A percentile compares a stretch with the other conserved stretches of the same genome.
Conservation (phyloP, 2,113 vertebrate genomes). For the Tetrax tetrax region DNA sequence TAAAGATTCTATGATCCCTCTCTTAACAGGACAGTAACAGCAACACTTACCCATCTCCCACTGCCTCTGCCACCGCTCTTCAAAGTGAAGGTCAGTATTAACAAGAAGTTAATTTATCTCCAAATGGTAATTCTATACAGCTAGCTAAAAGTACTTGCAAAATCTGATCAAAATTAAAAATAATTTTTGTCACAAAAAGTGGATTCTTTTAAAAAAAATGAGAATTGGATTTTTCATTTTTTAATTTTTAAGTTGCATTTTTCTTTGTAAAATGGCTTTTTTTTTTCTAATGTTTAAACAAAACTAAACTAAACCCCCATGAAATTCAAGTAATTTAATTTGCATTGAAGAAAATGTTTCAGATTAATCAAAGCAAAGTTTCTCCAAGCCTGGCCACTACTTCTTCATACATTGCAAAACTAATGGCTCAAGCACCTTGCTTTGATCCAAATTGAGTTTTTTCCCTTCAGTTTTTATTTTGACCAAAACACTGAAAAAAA, state of each 20-base stretch:
- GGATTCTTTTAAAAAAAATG: background rate
- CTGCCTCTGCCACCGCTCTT: background rate
- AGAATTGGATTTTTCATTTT: background rate
- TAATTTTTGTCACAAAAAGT: background rate
- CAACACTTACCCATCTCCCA: background rate
- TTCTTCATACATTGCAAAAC: background rate
- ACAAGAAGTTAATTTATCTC: background rate
- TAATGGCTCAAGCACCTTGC: background rate
- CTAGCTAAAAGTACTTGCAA: background rate
- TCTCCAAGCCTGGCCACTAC: background rate
- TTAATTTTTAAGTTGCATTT: background rate
- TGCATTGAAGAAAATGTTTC: background rate
- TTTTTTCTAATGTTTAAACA: background rate
- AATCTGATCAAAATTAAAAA: background rate
- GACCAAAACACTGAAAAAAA: background rate
- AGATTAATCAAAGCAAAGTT: background rate
- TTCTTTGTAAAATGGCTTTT: background rate
- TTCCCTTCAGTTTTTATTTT: background rate
- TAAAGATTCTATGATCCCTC: background rate
- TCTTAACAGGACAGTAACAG: background rate
- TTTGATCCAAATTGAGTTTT: background rate
- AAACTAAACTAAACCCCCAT: background rate
- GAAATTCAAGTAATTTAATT: background rate
- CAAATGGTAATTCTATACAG: background rate
- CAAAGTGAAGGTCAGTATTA: background rate